These are phyloP conservation scores for Euura saliciscinereae DNA, from an alignment of 1,140 invertebrate species.

Conservation along the genomic window DNA sequence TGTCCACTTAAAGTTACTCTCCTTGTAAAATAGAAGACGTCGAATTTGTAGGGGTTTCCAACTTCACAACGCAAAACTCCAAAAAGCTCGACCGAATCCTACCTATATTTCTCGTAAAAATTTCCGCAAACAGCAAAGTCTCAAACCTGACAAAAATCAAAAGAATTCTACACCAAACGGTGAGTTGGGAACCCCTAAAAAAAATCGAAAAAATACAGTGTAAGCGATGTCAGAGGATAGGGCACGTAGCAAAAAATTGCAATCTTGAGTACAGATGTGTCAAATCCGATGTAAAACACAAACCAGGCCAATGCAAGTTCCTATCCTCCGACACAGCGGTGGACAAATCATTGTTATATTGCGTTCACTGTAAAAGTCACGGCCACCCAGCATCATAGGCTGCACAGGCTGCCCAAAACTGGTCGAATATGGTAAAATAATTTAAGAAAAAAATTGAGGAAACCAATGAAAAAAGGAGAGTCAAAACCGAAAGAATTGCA, in stretches of 20 bases:
- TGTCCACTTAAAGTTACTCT: no score
- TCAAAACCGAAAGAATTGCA: no score
- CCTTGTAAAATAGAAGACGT: no score
- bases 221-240: slow-evolving; percentile 26
- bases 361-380: no score
- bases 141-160: slow-evolving; percentile 16
- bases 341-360: no score
- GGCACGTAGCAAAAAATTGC: slow-evolving; percentile 25
- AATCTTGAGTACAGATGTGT: slow-evolving; percentile 20
- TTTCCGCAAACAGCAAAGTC: slow-evolving; percentile 15
- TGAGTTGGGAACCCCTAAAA: slow-evolving; percentile 22
- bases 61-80: slow-evolving; percentile 2
- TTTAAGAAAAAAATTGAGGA: no score
- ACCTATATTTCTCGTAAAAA: slow-evolving; percentile 20
- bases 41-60: slow-evolving; percentile 8
- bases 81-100: slow-evolving; percentile 1
- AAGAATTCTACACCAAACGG: slow-evolving; percentile 15
- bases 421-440: no score
- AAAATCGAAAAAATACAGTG: slow-evolving; percentile 21
- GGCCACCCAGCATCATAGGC: no score
- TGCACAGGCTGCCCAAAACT: no score
- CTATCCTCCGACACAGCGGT: no score
- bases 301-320: no score
- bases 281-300: slow-evolving; percentile 20
- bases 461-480: no score